Percentiles rank a stretch among this genome's conserved stretches.
These are phyloP conservation scores for Phaethornis superciliosus DNA, from an alignment of 2,113 vertebrate species.

Conservation along the genomic window DNA sequence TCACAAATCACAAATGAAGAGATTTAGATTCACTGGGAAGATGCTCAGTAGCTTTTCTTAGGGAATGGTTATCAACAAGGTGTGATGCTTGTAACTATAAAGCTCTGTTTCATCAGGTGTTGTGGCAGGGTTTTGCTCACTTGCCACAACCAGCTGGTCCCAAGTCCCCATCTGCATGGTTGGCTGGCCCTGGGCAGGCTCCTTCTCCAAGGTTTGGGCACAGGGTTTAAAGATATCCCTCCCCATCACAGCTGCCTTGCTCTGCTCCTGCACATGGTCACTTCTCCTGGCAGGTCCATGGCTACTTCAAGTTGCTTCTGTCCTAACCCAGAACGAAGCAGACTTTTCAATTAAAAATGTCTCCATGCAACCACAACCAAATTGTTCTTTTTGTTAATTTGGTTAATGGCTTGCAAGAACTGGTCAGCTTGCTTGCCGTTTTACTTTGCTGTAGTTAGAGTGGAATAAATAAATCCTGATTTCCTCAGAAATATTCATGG, in stretches of 20 bases:
- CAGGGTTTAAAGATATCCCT: background rate
- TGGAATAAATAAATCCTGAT: background rate
- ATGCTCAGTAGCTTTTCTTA: background rate
- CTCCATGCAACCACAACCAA: background rate
- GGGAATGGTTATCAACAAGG: background rate
- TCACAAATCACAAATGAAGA: constrained; percentile 7
- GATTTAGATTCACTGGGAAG: background rate
- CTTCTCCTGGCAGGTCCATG: fast-evolving
- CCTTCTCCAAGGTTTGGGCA: background rate
- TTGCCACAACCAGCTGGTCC: background rate
- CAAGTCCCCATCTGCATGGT: fast-evolving
- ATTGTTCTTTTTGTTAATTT: background rate
- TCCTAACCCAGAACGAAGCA: background rate
- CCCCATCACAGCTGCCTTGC: background rate
- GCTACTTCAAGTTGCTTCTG: background rate
- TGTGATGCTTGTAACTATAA: background rate
- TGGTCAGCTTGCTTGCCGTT: background rate
- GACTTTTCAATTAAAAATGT: background rate
- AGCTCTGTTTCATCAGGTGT: background rate
- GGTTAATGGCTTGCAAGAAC: background rate
- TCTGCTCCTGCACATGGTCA: background rate
- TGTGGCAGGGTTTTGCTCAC: background rate
- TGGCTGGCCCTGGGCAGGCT: background rate
- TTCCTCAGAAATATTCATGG: background rate
- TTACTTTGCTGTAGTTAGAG: background rate